These are phyloP conservation scores for Campoplex nolae DNA, from an alignment of 2,888 invertebrate species.

Conservation along the genomic window DNA sequence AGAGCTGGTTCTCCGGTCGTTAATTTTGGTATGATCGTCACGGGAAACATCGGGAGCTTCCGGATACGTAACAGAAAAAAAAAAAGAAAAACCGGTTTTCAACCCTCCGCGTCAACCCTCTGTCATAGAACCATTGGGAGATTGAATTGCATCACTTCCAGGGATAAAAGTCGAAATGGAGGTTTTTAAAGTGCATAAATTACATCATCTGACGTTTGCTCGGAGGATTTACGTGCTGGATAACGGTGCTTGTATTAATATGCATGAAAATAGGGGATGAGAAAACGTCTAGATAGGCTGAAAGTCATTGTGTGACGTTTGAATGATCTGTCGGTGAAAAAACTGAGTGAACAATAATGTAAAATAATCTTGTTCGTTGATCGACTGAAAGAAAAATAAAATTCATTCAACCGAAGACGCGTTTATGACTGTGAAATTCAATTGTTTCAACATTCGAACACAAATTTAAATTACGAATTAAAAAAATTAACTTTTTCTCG, in stretches of 20 bases:
- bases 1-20: slow-evolving; percentile 44
- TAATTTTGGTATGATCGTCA: slow-evolving; percentile 45
- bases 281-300: background rate
- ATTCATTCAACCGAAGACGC: background rate
- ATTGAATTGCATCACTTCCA: slow-evolving; percentile 24
- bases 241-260: background rate
- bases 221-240: background rate
- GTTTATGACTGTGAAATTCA: background rate
- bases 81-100: slow-evolving; percentile 48
- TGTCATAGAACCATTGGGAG: slow-evolving; percentile 7
- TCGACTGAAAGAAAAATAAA: background rate
- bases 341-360: background rate
- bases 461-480: background rate
- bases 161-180: slow-evolving; percentile 40
- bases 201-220: slow-evolving; percentile 30
- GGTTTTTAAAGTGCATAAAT: slow-evolving; percentile 41
- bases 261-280: slow-evolving; percentile 7
- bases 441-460: background rate
- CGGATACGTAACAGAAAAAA: slow-evolving; percentile 26
- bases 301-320: background rate
- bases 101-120: slow-evolving; percentile 1
- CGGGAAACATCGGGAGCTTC: slow-evolving; percentile 30
- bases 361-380: background rate
- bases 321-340: background rate
- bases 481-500: background rate